Evolutionary conservation across 2,113 vertebrate genomes (phyloP).

Genomic region (Morone chrysops): DNA sequence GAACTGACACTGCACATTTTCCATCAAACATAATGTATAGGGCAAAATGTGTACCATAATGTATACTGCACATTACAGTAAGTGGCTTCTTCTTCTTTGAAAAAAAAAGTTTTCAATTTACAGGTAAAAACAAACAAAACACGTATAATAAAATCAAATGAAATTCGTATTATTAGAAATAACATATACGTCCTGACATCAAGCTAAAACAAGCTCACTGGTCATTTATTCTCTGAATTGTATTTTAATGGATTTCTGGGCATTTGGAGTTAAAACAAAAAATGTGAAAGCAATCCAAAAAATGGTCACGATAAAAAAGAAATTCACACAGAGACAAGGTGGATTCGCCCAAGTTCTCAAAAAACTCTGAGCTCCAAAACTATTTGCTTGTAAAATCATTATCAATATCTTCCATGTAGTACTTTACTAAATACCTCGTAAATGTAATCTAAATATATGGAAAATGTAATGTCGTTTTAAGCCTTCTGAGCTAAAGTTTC

Average conservation of each 20-base stretch:
- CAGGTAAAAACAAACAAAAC: not conserved
- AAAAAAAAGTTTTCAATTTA: not conserved
- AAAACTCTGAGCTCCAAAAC: not conserved
- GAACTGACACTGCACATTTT: slow-evolving; percentile 15
- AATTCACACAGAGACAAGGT: not conserved
- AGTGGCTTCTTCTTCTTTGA: not conserved
- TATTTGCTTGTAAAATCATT: not conserved
- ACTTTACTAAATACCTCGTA: not conserved
- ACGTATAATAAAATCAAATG: not conserved
- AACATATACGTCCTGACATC: too few species aligned
- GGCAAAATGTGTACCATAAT: not conserved
- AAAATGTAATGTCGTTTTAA: not conserved
- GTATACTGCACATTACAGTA: not conserved
- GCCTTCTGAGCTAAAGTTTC: not conserved
- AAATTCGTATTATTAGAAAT: not conserved
- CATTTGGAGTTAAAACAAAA: not conserved
- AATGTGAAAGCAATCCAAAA: not conserved
- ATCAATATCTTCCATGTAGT: not conserved
- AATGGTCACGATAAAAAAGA: not conserved
- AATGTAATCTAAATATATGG: not conserved
- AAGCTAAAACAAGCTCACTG: not conserved
- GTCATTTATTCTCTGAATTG: not conserved
- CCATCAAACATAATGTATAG: not conserved
- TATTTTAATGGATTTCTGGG: not conserved
- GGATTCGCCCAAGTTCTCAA: not conserved